A percentile compares a stretch with the other conserved stretches of the same genome.
phyloP scores from a whole-genome alignment of 2,113 vertebrate genomes.

The Bubo scandiacus region DNA sequence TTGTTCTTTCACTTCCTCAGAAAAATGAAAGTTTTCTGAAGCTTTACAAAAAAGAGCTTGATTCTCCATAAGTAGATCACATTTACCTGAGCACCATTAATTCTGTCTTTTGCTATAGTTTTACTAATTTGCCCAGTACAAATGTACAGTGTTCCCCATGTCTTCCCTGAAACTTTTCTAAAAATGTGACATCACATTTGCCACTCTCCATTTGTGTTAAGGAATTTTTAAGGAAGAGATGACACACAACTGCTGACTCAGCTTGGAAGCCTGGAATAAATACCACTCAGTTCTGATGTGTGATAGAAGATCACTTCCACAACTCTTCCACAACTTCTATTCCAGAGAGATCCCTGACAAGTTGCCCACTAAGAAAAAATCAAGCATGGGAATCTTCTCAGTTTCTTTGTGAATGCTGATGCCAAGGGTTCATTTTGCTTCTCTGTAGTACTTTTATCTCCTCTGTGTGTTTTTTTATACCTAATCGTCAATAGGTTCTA shows the following conservation, averaged over 20 bases:
- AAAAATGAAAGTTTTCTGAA: neutral
- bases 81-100: neutral
- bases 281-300: neutral
- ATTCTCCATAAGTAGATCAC: neutral
- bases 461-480: neutral
- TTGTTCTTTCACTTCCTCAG: neutral
- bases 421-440: neutral
- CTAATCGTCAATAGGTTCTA: neutral
- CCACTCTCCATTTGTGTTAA: neutral
- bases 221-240: neutral
- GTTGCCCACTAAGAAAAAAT: neutral
- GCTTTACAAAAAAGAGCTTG: rapidly evolving
- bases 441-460: neutral
- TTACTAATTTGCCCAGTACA: neutral
- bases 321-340: neutral
- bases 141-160: neutral
- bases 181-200: neutral
- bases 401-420: neutral
- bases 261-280: neutral
- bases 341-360: neutral
- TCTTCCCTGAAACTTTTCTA: neutral
- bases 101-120: neutral
- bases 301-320: no score
- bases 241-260: neutral
- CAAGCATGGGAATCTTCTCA: neutral